Percentiles rank a stretch among this genome's conserved stretches.
These are phyloP conservation scores for Nineta flava DNA, from an alignment of 2,888 invertebrate species.

Conservation along the genomic window DNA sequence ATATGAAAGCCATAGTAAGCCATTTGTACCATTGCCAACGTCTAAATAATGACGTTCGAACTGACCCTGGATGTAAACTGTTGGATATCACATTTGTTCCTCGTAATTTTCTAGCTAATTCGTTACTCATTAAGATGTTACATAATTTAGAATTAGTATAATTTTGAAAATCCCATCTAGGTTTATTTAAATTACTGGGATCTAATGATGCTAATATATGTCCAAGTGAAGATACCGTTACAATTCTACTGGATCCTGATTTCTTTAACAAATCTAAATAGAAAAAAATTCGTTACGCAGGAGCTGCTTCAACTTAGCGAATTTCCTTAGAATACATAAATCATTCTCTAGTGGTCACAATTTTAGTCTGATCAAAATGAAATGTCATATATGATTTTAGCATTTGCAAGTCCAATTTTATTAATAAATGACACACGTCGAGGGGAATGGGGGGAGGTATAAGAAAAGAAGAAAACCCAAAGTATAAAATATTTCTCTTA, in stretches of 20 bases:
- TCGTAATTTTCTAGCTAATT: constrained; percentile 21
- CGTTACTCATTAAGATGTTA: constrained; percentile 22
- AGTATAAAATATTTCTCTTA: too few species aligned
- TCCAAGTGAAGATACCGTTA: constrained; percentile 21
- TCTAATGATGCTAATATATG: background rate
- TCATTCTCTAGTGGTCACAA: too few species aligned
- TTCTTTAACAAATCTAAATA: constrained; percentile 31
- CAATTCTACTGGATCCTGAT: constrained; percentile 22
- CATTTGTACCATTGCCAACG: constrained; percentile 16
- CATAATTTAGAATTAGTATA: constrained; percentile 25
- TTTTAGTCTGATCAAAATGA: too few species aligned
- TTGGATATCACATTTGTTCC: constrained; percentile 22
- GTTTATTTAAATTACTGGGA: constrained; percentile 2
- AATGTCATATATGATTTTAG: too few species aligned
- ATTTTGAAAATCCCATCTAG: constrained; percentile 11
- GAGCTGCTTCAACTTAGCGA: too few species aligned
- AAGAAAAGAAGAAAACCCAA: too few species aligned
- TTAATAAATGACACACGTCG: too few species aligned
- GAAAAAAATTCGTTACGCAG: too few species aligned
- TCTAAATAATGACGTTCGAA: constrained; percentile 22
- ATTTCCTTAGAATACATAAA: too few species aligned
- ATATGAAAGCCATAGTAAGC: background rate
- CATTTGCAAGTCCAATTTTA: too few species aligned
- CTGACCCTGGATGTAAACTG: constrained; percentile 24
- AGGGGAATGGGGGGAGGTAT: too few species aligned